Base-by-base conservation (phyloP, 2,888 invertebrate species). In the Polymixis lichenea region DNA sequence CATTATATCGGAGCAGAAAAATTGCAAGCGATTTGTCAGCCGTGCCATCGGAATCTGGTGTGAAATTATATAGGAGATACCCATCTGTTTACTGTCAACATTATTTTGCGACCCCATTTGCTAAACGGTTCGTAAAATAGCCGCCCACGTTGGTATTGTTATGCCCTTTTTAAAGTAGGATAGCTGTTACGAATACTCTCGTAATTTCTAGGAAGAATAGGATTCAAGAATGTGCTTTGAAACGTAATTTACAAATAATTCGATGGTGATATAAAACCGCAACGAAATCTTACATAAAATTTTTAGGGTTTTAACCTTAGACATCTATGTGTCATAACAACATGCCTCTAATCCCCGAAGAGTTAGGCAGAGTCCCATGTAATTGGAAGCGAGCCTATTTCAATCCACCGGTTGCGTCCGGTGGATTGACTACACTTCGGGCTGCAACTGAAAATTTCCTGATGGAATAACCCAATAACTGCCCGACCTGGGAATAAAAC, bases 21-120 rank as follows among this genome's bases (percentile, higher is more conserved):
- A 88, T 88, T 58, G 75, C 68, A 9, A n/a, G 79, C 68, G 49
- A 88, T 88, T 88, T 88, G 86, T 88, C 88, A 87, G 43, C 43
- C 58, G 49, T 73, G 62, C 65, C 69, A 65, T 67, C 9, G 74
- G 78, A 80, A 78, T 78, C 67, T 77, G 75, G 72, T 84, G 82
- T 85, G 82, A 87, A 87, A 82, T 86, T 85, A 75, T 82, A 85
- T 80, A 84, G 81, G 86, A 85, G 83, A 75, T 78, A 60, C 61
- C 62, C 67, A 85, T 86, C 78, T 72, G 78, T 87, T 77, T 60
- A 64, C 62, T 87, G 86, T 87, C 86, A 81, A 84, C 79, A 72
- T 82, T 82, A 71, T 83, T 83, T 82, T 72, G 77, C 72, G 88
- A 85, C 86, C 87, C 76, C 81, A 75, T 87, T 87, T 72, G 77